Base-by-base conservation (phyloP, 2,113 vertebrate genomes). In the Gymnobelideus leadbeateri region DNA sequence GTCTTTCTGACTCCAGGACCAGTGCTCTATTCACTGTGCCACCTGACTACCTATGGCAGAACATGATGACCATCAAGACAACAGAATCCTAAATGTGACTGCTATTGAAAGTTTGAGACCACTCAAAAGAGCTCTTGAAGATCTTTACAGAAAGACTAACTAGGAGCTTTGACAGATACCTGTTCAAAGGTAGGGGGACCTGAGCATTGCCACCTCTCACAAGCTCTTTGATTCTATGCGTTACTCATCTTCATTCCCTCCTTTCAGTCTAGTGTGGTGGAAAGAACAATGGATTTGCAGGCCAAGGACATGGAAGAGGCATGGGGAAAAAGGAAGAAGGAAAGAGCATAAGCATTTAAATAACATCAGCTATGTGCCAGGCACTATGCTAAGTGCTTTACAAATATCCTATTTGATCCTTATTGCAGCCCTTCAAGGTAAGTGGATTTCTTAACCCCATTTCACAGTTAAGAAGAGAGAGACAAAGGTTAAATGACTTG, bases 151-250 rank as follows among this genome's bases (percentile, higher is more conserved):
- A 84, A 84, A 43, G 16, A 84, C 31, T 37, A 68, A 31, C 11
- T 31, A 61, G 3, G 57, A 57, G 55, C 26, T 57, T 57, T 57
- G 25, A 57, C 23, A 55, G 54, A 55, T 8, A 55, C 16, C 24
- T 25, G 16, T 25, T 25, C 54, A 55, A 57, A 57, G 55, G 28
- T 68, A 68, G 57, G 31, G 28, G 3, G 3, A 68, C 28, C 0
- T 31, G 16, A 84, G 16, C 7, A 43, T 8, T 21, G 47, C 5
- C 5, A 26, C 31, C 5, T 91, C 95, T 93, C 77, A n/a, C 51
- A 3, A 3, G 54, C 90, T 26, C 95, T 94, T 0, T 61, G 94
- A 94, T 92, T 95, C 52, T 95, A 55, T 93, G 37, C 90, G 94
- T 52, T 47, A 53, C 91, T 94, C 26, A 91, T 91, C 94, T 89